These are phyloP conservation scores for Malacoraja senta DNA, from an alignment of 2,797 vertebrate species.

Conservation along the genomic window DNA sequence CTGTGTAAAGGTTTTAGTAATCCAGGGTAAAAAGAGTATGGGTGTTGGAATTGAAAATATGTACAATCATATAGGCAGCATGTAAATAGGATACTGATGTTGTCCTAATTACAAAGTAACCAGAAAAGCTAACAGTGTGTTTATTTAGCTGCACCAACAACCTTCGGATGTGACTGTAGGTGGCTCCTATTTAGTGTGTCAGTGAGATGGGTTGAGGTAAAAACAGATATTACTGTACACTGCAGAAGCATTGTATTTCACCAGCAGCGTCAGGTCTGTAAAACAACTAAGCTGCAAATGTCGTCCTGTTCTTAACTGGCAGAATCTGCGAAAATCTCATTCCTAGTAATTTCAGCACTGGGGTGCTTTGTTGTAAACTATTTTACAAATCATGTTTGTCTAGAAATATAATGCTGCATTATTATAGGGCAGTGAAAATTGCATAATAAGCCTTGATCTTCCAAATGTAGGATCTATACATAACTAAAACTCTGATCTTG, in stretches of 20 bases:
- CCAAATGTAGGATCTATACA: neutral
- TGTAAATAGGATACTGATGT: neutral
- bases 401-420: neutral
- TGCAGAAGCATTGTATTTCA: neutral
- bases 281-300: neutral
- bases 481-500: too few relatives aligned
- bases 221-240: neutral
- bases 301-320: neutral
- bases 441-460: neutral
- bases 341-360: neutral
- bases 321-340: neutral
- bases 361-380: neutral
- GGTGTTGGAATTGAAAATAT: neutral
- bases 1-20: neutral
- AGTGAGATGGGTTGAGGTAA: neutral
- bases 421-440: neutral
- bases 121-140: neutral
- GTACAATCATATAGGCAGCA: neutral
- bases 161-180: neutral
- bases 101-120: neutral
- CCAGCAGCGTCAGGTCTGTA: neutral
- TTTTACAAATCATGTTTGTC: neutral
- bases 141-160: constrained; percentile 1
- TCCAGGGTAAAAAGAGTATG: neutral
- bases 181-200: constrained; percentile 1